Percentiles rank a stretch among this genome's conserved stretches.
phyloP scores from a whole-genome alignment of 1,140 invertebrate species.

The Tyrophagus putrescentiae region DNA sequence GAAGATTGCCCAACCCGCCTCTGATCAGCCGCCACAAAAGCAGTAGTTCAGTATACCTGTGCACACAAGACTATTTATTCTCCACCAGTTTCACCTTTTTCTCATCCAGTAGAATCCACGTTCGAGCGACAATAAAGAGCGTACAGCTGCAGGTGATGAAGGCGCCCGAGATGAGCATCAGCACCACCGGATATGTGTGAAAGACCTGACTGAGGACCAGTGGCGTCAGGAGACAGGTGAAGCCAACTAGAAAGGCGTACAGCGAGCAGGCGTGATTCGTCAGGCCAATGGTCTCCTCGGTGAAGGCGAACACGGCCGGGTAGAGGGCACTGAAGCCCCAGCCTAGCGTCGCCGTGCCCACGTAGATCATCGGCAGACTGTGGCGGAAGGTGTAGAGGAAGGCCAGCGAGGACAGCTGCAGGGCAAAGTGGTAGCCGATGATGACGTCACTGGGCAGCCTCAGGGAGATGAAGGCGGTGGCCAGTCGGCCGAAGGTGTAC shows the following conservation, averaged over 20 bases:
- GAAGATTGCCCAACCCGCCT: no score
- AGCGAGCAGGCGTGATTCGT: background rate
- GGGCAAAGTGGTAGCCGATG: background rate
- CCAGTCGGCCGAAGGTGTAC: background rate
- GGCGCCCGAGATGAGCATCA: background rate
- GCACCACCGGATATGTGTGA: background rate
- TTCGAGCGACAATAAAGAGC: no score
- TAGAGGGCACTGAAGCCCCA: background rate
- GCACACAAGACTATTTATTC: no score
- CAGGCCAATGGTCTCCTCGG: background rate
- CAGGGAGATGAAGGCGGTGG: background rate
- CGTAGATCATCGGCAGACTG: background rate
- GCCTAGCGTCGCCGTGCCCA: background rate
- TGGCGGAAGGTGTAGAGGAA: background rate
- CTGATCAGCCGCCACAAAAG: no score
- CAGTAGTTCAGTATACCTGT: no score
- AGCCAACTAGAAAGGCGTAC: background rate
- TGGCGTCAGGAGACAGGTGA: background rate
- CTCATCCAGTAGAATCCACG: no score
- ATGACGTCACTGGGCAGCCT: background rate
- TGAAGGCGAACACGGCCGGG: background rate
- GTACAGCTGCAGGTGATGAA: background rate
- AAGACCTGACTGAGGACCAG: background rate
- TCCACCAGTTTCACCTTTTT: no score
- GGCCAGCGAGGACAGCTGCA: background rate